A percentile compares a stretch with the other conserved stretches of the same genome.
Conservation (phyloP, 2,888 invertebrate genomes). For the Sycophila texana region DNA sequence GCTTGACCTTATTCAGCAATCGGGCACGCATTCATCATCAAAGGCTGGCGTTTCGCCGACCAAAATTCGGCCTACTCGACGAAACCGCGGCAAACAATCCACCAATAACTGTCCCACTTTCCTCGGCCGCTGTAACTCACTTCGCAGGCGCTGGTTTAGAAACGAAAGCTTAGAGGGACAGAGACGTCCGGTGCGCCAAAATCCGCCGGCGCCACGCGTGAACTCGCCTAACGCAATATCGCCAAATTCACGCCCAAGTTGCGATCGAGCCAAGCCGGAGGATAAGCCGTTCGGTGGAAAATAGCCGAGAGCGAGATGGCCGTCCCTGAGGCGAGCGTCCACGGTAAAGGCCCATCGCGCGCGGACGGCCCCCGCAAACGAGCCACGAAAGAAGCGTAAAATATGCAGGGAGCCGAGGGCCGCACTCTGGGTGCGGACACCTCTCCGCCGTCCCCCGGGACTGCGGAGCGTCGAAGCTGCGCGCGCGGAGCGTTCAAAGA, state of each 20-base stretch:
- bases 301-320: too few species aligned
- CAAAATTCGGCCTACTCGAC: conserved; percentile 44
- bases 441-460: too few species aligned
- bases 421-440: too few species aligned
- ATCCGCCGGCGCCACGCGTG: background rate
- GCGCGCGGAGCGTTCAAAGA: too few species aligned
- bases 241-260: too few species aligned
- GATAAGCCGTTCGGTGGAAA: too few species aligned
- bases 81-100: conserved; percentile 33
- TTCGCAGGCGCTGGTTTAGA: conserved; percentile 8
- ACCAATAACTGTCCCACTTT: conserved; percentile 41
- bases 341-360: too few species aligned
- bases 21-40: conserved; percentile 32
- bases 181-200: background rate
- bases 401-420: too few species aligned
- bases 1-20: background rate
- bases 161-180: conserved; percentile 16
- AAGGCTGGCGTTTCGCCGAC: background rate
- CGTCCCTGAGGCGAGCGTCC: too few species aligned
- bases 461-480: too few species aligned
- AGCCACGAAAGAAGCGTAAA: background rate
- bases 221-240: too few species aligned
- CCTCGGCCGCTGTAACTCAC: conserved; percentile 27
- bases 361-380: background rate
- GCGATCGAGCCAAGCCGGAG: too few species aligned